Conservation (phyloP, 37 sponge, comb jelly and placozoan species). For the Eunapius fragilis region DNA sequence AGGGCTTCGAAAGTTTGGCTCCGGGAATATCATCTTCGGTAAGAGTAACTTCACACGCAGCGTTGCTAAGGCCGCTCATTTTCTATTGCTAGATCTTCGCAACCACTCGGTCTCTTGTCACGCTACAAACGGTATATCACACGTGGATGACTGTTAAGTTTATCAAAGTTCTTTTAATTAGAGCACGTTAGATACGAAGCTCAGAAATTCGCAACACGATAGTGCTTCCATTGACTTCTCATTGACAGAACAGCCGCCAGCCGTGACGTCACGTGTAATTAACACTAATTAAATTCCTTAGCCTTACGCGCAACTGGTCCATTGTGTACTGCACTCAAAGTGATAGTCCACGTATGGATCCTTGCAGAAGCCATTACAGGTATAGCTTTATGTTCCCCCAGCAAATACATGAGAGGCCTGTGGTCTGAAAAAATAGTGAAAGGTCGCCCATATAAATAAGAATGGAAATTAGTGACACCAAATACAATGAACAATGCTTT, state of each 20-base stretch:
- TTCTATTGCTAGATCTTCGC: not conserved
- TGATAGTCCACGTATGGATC: not conserved
- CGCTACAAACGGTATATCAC: not conserved
- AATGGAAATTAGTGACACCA: not conserved
- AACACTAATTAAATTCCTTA: not conserved
- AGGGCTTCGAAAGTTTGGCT: constrained; percentile 15
- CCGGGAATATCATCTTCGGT: constrained; percentile 12
- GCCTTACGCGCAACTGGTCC: not conserved
- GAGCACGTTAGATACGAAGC: not conserved
- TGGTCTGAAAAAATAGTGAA: not conserved
- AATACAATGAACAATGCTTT: not conserved
- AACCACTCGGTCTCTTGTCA: not conserved
- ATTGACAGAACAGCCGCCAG: not conserved
- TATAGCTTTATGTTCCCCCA: not conserved
- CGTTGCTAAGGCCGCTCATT: not conserved
- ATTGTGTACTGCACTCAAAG: not conserved
- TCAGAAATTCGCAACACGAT: not conserved
- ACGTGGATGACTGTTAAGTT: not conserved
- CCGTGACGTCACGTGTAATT: not conserved
- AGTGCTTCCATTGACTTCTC: not conserved
- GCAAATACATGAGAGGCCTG: not conserved
- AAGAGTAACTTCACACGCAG: constrained; percentile 4
- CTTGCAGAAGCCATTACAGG: not conserved
- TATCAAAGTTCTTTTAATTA: not conserved
- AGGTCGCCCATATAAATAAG: not conserved